Percentiles rank a stretch among this genome's conserved stretches.
Conservation (phyloP, 2,113 vertebrate species). For the Struthio camelus region DNA sequence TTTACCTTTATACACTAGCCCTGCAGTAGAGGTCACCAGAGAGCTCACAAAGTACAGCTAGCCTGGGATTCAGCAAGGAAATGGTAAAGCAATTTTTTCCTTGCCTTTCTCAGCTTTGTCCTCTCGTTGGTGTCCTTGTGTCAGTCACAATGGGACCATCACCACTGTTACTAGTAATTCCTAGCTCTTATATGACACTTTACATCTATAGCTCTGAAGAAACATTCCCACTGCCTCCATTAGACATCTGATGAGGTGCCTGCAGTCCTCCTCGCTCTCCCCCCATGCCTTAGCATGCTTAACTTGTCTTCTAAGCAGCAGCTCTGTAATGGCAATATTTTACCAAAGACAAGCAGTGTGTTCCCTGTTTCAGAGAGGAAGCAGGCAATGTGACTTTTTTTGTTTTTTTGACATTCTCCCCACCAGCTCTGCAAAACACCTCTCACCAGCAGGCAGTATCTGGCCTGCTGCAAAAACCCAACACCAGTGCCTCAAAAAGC, state of each 20-base stretch:
- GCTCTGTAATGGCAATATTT: background rate
- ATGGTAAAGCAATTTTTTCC: background rate
- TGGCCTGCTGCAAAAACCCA: fast-evolving
- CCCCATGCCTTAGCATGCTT: background rate
- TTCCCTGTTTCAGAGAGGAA: background rate
- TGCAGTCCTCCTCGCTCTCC: background rate
- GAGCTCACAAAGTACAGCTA: background rate
- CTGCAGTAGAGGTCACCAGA: background rate
- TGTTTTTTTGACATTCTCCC: background rate
- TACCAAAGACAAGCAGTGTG: background rate
- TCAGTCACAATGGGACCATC: background rate
- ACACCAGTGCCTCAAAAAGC: background rate
- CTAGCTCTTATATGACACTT: background rate
- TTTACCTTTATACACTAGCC: background rate
- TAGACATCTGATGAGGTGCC: background rate
- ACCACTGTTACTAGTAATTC: too few relatives aligned
- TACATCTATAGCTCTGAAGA: background rate
- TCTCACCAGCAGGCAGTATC: background rate
- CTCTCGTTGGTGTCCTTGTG: background rate
- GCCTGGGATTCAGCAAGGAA: background rate
- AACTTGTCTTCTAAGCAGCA: background rate
- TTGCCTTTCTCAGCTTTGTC: background rate
- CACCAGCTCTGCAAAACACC: background rate
- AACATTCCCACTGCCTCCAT: too few relatives aligned
- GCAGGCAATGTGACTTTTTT: background rate